Percentiles rank a stretch among this genome's conserved stretches.
phyloP scores from a whole-genome alignment of 2,797 vertebrate genomes.

The Denticeps clupeoides region DNA sequence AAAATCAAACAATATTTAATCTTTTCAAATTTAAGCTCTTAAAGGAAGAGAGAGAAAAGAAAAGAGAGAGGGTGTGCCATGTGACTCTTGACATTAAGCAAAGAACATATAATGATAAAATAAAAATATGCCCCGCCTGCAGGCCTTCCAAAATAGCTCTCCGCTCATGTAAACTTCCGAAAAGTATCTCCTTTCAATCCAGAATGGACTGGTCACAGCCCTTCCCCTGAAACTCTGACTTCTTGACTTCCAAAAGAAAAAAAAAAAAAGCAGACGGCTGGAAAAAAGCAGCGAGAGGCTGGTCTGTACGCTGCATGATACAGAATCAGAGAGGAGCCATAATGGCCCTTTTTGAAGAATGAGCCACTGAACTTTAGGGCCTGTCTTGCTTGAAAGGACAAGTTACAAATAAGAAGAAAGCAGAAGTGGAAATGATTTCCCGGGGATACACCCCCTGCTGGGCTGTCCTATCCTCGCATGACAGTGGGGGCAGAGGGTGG shows the following conservation, averaged over 20 bases:
- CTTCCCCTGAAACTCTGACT: conserved; percentile 39
- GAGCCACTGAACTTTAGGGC: conserved; percentile 65
- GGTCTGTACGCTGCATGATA: conserved; percentile 52
- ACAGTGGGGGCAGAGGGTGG: conserved; percentile 17
- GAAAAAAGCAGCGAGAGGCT: conserved; percentile 50
- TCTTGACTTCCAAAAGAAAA: conserved; percentile 45
- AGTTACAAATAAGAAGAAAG: conserved; percentile 59
- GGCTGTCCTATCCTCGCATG: conserved; percentile 42
- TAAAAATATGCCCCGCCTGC: conserved; percentile 47
- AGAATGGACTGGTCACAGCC: conserved; percentile 49
- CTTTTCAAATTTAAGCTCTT: too few species aligned
- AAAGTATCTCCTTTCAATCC: conserved; percentile 49
- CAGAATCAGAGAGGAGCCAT: conserved; percentile 59
- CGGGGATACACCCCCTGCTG: conserved; percentile 49
- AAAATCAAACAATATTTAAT: too few species aligned
- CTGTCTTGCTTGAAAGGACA: conserved; percentile 63
- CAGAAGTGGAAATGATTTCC: conserved; percentile 51
- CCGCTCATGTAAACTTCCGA: conserved; percentile 46
- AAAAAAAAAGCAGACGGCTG: conserved; percentile 34
- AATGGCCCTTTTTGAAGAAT: conserved; percentile 66
- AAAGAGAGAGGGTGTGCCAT: conserved; percentile 17
- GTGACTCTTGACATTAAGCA: conserved; percentile 25
- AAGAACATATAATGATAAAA: conserved; percentile 26
- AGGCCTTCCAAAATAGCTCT: conserved; percentile 42
- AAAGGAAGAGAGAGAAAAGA: conserved; percentile 27